These are phyloP conservation scores for Gastracanthus pulcherrimus DNA, from an alignment of 2,888 invertebrate species.

Conservation along the genomic window DNA sequence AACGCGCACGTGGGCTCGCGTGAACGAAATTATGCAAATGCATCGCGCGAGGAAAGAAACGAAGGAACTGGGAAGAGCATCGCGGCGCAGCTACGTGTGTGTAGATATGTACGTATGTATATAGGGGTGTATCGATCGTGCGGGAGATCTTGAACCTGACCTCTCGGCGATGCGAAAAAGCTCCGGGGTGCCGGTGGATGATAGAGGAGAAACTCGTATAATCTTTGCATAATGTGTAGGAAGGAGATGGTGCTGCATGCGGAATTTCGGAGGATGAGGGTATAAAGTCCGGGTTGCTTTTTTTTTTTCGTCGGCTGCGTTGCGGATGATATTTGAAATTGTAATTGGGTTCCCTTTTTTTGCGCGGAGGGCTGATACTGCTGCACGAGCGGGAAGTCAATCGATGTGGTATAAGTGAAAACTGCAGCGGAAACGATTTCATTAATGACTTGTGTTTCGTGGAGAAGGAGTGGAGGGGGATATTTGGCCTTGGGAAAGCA, in stretches of 20 bases:
- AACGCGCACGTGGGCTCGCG: not conserved
- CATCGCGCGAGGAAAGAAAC: not conserved
- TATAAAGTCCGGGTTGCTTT: not conserved
- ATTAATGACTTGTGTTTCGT: not conserved
- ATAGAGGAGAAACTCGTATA: not conserved
- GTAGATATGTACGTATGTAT: too few relatives aligned
- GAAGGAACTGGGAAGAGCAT: not conserved
- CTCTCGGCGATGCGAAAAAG: slow-evolving; percentile 12
- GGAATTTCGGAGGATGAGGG: not conserved
- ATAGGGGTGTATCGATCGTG: slow-evolving; percentile 24
- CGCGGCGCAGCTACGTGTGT: not conserved
- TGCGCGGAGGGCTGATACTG: not conserved
- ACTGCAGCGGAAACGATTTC: not conserved
- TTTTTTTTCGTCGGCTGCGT: not conserved
- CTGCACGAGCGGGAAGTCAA: not conserved
- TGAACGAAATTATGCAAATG: slow-evolving; percentile 19
- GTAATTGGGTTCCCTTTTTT: not conserved
- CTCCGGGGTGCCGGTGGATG: too few relatives aligned
- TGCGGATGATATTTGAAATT: slow-evolving; percentile 11
- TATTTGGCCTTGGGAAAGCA: not conserved
- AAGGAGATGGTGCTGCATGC: not conserved
- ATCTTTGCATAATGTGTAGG: slow-evolving; percentile 37
- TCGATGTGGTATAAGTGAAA: not conserved
- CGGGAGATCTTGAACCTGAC: slow-evolving; percentile 55
- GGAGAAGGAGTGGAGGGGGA: not conserved